Conservation (phyloP, 2,113 vertebrate species). For the Nibea albiflora region DNA sequence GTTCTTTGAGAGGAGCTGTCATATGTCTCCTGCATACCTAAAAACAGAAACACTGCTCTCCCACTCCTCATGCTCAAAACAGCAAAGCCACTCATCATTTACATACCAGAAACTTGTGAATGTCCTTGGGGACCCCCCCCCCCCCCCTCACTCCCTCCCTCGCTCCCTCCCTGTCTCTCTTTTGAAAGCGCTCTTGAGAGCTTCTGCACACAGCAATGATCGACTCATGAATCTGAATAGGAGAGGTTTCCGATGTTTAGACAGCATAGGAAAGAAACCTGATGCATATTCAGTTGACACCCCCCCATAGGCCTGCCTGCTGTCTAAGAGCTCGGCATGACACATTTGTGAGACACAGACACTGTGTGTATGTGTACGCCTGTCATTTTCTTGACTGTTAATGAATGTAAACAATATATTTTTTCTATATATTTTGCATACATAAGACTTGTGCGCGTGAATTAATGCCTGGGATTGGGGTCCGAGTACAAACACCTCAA, state of each 20-base stretch:
- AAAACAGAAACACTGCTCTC: slow-evolving; percentile 37
- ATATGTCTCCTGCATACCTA: slow-evolving; percentile 56
- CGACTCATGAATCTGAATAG: slow-evolving; percentile 70
- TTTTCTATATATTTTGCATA: background rate
- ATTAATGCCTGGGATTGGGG: background rate
- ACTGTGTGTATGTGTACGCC: slow-evolving; percentile 6
- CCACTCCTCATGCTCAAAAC: slow-evolving; percentile 40
- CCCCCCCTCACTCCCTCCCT: slow-evolving; percentile 1
- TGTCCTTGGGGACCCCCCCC: slow-evolving; percentile 64
- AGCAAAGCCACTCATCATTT: slow-evolving; percentile 63
- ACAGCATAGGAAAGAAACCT: slow-evolving; percentile 54
- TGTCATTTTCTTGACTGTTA: slow-evolving; percentile 18
- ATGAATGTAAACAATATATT: slow-evolving; percentile 13
- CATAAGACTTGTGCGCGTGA: background rate
- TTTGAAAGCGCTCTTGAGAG: slow-evolving; percentile 53
- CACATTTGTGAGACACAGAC: slow-evolving; percentile 33
- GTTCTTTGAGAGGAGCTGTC: slow-evolving; percentile 54
- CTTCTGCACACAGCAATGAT: slow-evolving; percentile 53
- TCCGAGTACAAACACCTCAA: background rate
- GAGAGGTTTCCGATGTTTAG: slow-evolving; percentile 69
- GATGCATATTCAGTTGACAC: slow-evolving; percentile 59
- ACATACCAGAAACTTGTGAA: slow-evolving; percentile 73
- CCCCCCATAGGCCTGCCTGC: slow-evolving; percentile 31
- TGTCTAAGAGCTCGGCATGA: slow-evolving; percentile 43
- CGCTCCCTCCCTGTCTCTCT: background rate